These are phyloP conservation scores for Aricia artaxerxes DNA, from an alignment of 2,888 invertebrate species.

Conservation along the genomic window DNA sequence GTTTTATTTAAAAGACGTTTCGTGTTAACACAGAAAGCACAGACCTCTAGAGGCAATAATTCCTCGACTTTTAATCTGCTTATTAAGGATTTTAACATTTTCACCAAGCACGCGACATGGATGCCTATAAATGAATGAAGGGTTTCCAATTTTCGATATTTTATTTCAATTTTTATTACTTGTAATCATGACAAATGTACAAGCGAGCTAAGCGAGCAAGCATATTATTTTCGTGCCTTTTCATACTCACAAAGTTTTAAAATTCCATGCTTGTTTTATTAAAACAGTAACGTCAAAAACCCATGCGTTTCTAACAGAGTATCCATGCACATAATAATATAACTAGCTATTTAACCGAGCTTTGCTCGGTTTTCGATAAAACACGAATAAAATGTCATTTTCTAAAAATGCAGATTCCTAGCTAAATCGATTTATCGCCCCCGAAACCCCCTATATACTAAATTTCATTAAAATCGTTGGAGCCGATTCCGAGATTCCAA, in stretches of 20 bases:
- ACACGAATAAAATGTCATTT: too few relatives aligned
- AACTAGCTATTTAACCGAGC: too few relatives aligned
- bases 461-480: too few relatives aligned
- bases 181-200: conserved; percentile 70
- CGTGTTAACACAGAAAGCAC: conserved; percentile 19
- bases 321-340: background rate
- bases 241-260: background rate
- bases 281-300: background rate
- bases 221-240: background rate
- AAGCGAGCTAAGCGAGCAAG: conserved; percentile 59
- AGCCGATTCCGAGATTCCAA: too few relatives aligned
- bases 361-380: too few relatives aligned
- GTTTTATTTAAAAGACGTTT: conserved; percentile 25
- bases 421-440: too few relatives aligned
- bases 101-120: conserved; percentile 60
- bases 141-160: conserved; percentile 41
- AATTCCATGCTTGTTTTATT: background rate
- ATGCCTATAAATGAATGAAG: conserved; percentile 63
- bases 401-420: too few relatives aligned
- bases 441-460: too few relatives aligned
- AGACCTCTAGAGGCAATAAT: conserved; percentile 33
- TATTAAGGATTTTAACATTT: conserved; percentile 72
- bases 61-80: conserved; percentile 63
- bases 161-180: conserved; percentile 67
- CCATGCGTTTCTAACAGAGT: background rate